Evolutionary conservation across 2,888 invertebrate genomes (phyloP), one percentile per base, ranked within the genome.

Genomic region (Caradrina kadenii): DNA sequence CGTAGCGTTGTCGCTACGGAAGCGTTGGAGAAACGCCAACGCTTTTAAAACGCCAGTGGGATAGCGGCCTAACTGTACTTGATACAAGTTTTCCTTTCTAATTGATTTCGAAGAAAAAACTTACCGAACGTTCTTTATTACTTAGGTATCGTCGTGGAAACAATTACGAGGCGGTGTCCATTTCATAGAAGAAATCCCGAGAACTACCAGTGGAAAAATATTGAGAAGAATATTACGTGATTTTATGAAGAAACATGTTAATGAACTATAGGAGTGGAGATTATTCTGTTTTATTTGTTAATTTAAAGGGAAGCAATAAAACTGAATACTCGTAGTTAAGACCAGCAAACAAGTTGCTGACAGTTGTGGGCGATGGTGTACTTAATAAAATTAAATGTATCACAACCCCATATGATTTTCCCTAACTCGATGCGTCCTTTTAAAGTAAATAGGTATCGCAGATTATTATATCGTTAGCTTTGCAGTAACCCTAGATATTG

Each of bases 201-300:
- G 97, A 91, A 97, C 97, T 81, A 93, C 97, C 0, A 97, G 97
- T 79, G 98, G 98, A 15, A 98, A 98, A 94, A 98, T 98, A 86
- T 92, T 98, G 49, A 94, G 98, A 69, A 95, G 97, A 77, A 86
- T 93, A 78, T 89, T 97, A 56, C 93, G 94, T 15, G 86, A 89
- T 56, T 80, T 86, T 58, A 53, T 93, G 35, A 89, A 84, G 58
- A 76, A 79, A 59, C 80, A 85, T 60, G 15, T 39, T 39, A 84
- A 79, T 39, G 78, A 84, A 74, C 53, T 84, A 11, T 82, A 82
- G 42, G 48, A 17, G 17, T 17, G 45, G 17, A 15, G 45, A 45
- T 17, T 17, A 45, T 48, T 54, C 26, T 54, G 7, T 8, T 58
- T 50, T 35, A n/a, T 21, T 42, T 26, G 11, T 22, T 67, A 15